phyloP scores from a whole-genome alignment of 2,888 invertebrate species.

The Luperina testacea region DNA sequence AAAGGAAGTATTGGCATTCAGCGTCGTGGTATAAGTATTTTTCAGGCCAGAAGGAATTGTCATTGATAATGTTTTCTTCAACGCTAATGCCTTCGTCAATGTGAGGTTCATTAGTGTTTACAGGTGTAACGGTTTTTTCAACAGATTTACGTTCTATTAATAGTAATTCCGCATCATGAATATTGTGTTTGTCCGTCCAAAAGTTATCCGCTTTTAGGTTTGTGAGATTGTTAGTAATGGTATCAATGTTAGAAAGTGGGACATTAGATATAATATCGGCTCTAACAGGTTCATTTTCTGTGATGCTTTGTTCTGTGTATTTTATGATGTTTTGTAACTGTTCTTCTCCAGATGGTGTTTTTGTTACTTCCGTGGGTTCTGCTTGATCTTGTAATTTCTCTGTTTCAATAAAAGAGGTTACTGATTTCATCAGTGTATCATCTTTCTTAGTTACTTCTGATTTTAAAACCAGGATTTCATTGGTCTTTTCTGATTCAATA shows the following conservation, averaged over 20 bases:
- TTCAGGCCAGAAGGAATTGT: constrained; percentile 91
- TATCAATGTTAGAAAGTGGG: constrained; percentile 75
- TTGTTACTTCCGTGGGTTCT: constrained; percentile 6
- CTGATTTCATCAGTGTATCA: constrained; percentile 9
- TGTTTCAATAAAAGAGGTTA: constrained; percentile 40
- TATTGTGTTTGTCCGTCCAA: constrained; percentile 90
- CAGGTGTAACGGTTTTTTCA: constrained; percentile 51
- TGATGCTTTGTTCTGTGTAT: constrained; percentile 20
- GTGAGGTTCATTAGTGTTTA: constrained; percentile 53
- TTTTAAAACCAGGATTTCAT: background rate
- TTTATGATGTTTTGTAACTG: constrained; percentile 4
- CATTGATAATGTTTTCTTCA: constrained; percentile 79
- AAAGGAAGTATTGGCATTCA: constrained; percentile 91
- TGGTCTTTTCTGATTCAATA: constrained; percentile 32
- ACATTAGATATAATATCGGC: constrained; percentile 54
- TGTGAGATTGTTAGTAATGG: constrained; percentile 77
- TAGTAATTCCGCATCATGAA: constrained; percentile 90
- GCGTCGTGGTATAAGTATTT: constrained; percentile 92
- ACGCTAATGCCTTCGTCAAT: constrained; percentile 68
- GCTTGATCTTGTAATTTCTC: constrained; percentile 43
- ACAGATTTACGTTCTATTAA: constrained; percentile 72
- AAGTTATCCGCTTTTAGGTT: constrained; percentile 89
- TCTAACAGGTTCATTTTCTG: constrained; percentile 42
- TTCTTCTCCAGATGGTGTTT: background rate
- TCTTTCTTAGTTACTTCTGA: constrained; percentile 7